A percentile compares a stretch with the other conserved stretches of the same genome.
These are phyloP conservation scores for Hippolais icterina DNA, from an alignment of 2,113 vertebrate genomes.

Conservation along the genomic window DNA sequence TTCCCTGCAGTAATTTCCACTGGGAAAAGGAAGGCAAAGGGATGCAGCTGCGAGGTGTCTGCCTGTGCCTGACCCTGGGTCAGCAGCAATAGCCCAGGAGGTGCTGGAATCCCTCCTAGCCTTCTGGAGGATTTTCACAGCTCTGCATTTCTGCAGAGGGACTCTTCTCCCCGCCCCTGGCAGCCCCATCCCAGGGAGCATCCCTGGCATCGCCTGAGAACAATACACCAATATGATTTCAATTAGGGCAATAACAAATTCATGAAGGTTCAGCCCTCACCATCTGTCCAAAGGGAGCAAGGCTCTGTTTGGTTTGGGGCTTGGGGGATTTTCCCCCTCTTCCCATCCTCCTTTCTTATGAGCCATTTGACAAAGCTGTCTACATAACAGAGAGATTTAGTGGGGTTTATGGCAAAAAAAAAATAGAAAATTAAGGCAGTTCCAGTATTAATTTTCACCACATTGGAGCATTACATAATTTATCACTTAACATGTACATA, in stretches of 20 bases:
- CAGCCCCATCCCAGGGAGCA: not conserved
- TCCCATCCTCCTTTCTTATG: not conserved
- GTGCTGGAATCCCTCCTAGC: constrained; percentile 38
- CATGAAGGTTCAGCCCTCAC: constrained; percentile 40
- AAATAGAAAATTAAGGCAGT: constrained; percentile 36
- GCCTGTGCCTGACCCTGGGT: constrained; percentile 15
- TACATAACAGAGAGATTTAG: constrained; percentile 24
- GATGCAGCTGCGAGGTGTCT: constrained; percentile 31
- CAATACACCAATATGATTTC: constrained; percentile 58
- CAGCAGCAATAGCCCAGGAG: constrained; percentile 8
- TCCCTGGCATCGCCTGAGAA: not conserved
- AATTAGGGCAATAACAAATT: constrained; percentile 68
- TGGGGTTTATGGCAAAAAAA: constrained; percentile 13
- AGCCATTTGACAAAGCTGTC: constrained; percentile 20
- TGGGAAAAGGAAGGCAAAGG: not conserved
- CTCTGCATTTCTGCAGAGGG: not conserved
- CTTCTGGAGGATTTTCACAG: constrained; percentile 34
- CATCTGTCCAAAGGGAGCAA: constrained; percentile 59
- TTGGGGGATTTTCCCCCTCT: not conserved
- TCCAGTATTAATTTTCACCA: constrained; percentile 31
- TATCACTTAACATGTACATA: constrained; percentile 55
- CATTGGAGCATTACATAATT: not conserved
- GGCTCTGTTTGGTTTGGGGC: not conserved
- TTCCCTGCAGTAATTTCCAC: not conserved
- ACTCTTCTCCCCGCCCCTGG: not conserved